These are phyloP conservation scores for Syngnathus rostellatus DNA, from an alignment of 2,797 vertebrate genomes.

Conservation along the genomic window DNA sequence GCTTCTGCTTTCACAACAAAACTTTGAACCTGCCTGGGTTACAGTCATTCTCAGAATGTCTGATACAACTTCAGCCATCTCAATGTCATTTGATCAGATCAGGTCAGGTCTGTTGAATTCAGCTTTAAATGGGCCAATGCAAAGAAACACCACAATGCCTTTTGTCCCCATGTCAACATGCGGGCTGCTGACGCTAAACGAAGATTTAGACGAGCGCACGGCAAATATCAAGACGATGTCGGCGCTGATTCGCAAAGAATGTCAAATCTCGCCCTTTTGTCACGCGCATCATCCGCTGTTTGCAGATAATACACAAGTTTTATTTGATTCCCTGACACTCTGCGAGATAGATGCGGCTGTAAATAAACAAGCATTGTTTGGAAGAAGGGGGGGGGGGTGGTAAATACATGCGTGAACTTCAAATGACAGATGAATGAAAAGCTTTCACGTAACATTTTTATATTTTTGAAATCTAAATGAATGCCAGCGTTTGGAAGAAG, in stretches of 20 bases:
- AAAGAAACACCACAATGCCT: slow-evolving; percentile 47
- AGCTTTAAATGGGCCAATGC: slow-evolving; percentile 52
- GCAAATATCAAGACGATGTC: slow-evolving; percentile 56
- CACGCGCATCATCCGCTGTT: slow-evolving; percentile 47
- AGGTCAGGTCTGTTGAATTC: slow-evolving; percentile 38
- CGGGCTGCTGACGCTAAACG: slow-evolving; percentile 53
- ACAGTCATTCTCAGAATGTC: neutral
- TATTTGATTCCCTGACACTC: slow-evolving; percentile 52
- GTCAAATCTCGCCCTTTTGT: slow-evolving; percentile 60
- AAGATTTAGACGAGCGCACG: slow-evolving; percentile 65
- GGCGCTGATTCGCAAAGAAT: slow-evolving; percentile 47
- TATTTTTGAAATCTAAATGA: slow-evolving; percentile 66
- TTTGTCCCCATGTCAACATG: slow-evolving; percentile 56
- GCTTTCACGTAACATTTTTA: slow-evolving; percentile 66
- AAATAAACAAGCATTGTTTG: slow-evolving; percentile 71
- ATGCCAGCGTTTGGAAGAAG: slow-evolving; percentile 62
- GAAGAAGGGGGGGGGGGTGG: slow-evolving; percentile 3
- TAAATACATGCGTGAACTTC: slow-evolving; percentile 67
- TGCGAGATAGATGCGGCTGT: slow-evolving; percentile 48
- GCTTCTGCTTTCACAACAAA: too few species aligned
- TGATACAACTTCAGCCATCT: slow-evolving; percentile 21
- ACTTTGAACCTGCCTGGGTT: too few species aligned
- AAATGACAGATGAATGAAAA: slow-evolving; percentile 66
- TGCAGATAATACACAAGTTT: slow-evolving; percentile 67
- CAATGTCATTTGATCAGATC: slow-evolving; percentile 20